A percentile compares a stretch with the other conserved stretches of the same genome.
Conservation (phyloP, 1,140 invertebrate species). For the Microplitis demolitor region DNA sequence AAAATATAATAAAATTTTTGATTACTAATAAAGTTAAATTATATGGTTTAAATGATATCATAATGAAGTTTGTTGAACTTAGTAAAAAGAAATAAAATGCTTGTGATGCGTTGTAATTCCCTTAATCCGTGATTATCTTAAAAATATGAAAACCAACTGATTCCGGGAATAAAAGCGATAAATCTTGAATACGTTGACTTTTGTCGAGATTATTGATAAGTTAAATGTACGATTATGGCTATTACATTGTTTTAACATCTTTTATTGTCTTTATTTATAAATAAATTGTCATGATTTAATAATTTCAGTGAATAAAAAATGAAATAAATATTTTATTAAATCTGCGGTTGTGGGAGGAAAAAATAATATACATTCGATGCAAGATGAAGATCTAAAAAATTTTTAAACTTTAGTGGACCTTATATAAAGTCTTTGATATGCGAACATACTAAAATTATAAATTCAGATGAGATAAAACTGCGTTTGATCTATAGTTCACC, state of each 20-base stretch:
- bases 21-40: neutral
- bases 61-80: neutral
- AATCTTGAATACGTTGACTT: slow-evolving; percentile 10
- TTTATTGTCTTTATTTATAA: neutral
- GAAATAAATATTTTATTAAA: neutral
- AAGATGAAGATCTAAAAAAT: neutral
- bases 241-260: neutral
- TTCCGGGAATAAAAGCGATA: slow-evolving; percentile 25
- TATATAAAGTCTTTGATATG: slow-evolving; percentile 55
- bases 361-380: neutral
- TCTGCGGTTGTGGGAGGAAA: slow-evolving; percentile 8
- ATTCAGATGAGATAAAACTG: slow-evolving; percentile 54
- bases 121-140: slow-evolving; percentile 21
- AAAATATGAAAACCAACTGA: slow-evolving; percentile 11
- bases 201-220: slow-evolving; percentile 1
- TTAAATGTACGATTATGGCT: neutral
- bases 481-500: slow-evolving; percentile 56
- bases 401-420: neutral
- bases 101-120: slow-evolving; percentile 7
- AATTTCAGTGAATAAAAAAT: neutral
- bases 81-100: neutral
- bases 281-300: neutral
- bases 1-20: neutral
- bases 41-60: neutral
- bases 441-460: slow-evolving; percentile 55